Percentiles rank a stretch among this genome's conserved stretches.
phyloP scores from a whole-genome alignment of 2,888 invertebrate species.

The Laspeyria flexula region DNA sequence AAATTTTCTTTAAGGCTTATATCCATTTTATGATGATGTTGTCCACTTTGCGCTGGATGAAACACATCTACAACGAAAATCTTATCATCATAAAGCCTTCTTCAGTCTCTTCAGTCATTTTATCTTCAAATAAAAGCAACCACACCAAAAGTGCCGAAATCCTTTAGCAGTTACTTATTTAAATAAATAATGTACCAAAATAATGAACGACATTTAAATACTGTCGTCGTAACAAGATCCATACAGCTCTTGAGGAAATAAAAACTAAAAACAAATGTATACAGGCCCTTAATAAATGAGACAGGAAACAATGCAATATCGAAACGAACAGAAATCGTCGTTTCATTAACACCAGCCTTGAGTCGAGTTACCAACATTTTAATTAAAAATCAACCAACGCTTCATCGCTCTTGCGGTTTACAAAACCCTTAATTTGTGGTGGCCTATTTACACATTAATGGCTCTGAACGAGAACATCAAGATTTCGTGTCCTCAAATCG shows the following conservation, averaged over 20 bases:
- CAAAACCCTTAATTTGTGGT: constrained; percentile 73
- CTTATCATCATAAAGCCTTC: no score
- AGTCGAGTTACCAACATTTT: constrained; percentile 70
- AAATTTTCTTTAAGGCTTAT: no score
- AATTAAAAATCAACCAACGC: constrained; percentile 80
- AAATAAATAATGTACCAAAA: not conserved
- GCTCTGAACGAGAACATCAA: constrained; percentile 22
- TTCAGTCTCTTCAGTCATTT: no score
- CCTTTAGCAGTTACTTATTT: not conserved
- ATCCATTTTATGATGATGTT: no score
- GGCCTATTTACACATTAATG: constrained; percentile 40
- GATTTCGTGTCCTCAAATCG: constrained; percentile 4
- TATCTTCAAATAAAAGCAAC: no score
- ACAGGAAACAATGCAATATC: constrained; percentile 59
- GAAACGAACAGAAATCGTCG: constrained; percentile 69
- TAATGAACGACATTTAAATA: constrained; percentile 11
- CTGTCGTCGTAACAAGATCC: constrained; percentile 25
- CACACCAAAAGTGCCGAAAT: no score
- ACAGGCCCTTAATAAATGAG: constrained; percentile 48
- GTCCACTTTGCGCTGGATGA: no score
- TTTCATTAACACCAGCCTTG: constrained; percentile 80
- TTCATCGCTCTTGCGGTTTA: constrained; percentile 71
- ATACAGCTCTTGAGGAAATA: constrained; percentile 17
- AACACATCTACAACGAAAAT: no score
- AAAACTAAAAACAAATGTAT: constrained; percentile 36